Conservation (phyloP, 2,797 vertebrate genomes). For the Coregonus ussuriensis region DNA sequence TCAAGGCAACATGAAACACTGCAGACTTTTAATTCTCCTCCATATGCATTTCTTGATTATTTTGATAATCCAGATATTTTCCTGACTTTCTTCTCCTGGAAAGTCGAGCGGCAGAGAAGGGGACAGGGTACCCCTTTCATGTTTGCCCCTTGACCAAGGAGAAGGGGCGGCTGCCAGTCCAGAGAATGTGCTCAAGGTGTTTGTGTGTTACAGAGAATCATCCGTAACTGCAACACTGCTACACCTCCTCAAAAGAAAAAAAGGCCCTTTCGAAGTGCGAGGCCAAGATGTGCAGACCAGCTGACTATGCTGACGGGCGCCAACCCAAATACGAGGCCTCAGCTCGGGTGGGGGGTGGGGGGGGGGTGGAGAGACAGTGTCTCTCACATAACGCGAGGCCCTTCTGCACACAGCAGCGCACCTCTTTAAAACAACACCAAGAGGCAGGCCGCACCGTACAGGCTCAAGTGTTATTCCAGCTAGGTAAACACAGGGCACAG, state of each 20-base stretch:
- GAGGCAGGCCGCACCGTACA: slow-evolving; percentile 36
- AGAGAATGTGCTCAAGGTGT: slow-evolving; percentile 29
- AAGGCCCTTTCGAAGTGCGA: slow-evolving; percentile 32
- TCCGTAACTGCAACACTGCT: slow-evolving; percentile 26
- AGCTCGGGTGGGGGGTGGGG: slow-evolving; percentile 31
- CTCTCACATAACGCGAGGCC: slow-evolving; percentile 57
- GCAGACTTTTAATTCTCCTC: not conserved
- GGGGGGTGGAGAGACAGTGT: slow-evolving; percentile 53
- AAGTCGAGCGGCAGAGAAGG: slow-evolving; percentile 1
- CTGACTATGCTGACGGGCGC: slow-evolving; percentile 57
- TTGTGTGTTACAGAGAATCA: slow-evolving; percentile 27
- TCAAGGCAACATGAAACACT: not conserved
- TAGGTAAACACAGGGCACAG: slow-evolving; percentile 67
- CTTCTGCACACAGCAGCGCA: slow-evolving; percentile 45
- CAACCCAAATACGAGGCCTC: slow-evolving; percentile 65
- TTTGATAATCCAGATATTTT: slow-evolving; percentile 11
- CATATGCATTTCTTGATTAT: not conserved
- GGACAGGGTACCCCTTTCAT: slow-evolving; percentile 35
- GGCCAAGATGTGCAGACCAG: slow-evolving; percentile 64
- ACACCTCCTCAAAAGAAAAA: slow-evolving; percentile 39
- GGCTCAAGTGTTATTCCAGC: slow-evolving; percentile 73
- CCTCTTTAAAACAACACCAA: slow-evolving; percentile 58
- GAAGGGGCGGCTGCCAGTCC: not conserved
- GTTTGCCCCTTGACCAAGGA: slow-evolving; percentile 20
- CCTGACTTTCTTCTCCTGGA: slow-evolving; percentile 8